Evolutionary conservation across 2,888 invertebrate species (phyloP).

Genomic region (Idaea dimidiata): DNA sequence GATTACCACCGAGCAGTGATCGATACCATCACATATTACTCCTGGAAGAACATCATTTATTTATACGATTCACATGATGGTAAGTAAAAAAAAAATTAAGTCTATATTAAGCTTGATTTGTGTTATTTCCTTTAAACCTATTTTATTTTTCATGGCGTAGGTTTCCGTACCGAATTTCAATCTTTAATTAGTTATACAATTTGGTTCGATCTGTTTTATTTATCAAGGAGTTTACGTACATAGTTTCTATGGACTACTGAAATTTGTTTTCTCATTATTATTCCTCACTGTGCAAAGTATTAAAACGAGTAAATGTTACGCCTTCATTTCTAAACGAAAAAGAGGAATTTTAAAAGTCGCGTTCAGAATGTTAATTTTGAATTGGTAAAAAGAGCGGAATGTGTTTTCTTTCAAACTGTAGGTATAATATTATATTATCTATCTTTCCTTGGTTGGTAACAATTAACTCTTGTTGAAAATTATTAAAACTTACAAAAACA

Average conservation of each 20-base stretch:
- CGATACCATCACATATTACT: constrained; percentile 95
- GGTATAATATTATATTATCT: neutral
- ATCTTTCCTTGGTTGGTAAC: neutral
- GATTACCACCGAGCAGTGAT: constrained; percentile 97
- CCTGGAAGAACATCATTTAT: constrained; percentile 94
- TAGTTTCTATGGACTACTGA: constrained; percentile 4
- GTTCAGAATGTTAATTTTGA: constrained; percentile 51
- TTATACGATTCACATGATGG: constrained; percentile 95
- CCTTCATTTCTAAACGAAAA: constrained; percentile 50
- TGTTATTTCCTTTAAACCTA: neutral
- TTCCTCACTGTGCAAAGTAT: constrained; percentile 44
- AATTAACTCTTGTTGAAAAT: too few species aligned
- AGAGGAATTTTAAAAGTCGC: constrained; percentile 46
- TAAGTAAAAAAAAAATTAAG: constrained; percentile 67
- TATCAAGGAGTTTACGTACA: neutral
- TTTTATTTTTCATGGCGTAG: neutral
- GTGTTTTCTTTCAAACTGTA: constrained; percentile 38
- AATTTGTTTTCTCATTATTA: constrained; percentile 43
- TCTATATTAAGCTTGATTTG: neutral
- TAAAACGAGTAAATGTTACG: constrained; percentile 51
- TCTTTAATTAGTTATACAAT: neutral
- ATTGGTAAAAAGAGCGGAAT: constrained; percentile 44
- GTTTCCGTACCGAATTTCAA: neutral
- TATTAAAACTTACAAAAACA: too few species aligned
- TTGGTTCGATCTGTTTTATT: neutral